These are phyloP conservation scores for Amblyraja radiata DNA, from an alignment of 2,797 vertebrate genomes.

Conservation along the genomic window DNA sequence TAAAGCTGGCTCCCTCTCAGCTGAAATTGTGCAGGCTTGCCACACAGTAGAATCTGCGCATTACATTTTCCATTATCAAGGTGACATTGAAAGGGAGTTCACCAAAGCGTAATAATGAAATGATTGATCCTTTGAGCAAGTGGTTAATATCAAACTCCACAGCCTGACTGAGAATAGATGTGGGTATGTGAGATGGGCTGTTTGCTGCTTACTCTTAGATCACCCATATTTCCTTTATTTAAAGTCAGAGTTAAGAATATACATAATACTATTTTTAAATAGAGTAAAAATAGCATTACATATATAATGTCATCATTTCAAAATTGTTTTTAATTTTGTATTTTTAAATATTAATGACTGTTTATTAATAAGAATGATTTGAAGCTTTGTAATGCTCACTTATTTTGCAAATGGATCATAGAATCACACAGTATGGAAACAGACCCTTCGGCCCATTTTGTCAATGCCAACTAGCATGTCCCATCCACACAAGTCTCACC, in stretches of 20 bases:
- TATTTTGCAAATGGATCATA: neutral
- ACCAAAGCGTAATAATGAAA: neutral
- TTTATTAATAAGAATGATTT: neutral
- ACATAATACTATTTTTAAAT: too few relatives aligned
- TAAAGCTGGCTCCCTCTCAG: neutral
- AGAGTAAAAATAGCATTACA: too few relatives aligned
- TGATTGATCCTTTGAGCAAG: neutral
- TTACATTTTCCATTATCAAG: neutral
- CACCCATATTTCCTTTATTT: constrained; percentile 6
- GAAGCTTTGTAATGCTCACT: neutral
- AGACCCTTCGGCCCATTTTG: too few relatives aligned
- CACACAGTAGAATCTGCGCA: neutral
- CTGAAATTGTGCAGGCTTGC: neutral
- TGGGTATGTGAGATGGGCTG: neutral
- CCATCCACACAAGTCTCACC: too few relatives aligned
- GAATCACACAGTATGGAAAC: too few relatives aligned
- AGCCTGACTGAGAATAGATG: neutral
- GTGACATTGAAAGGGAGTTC: neutral
- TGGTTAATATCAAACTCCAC: neutral
- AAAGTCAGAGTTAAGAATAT: neutral
- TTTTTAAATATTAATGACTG: neutral
- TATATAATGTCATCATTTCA: too few relatives aligned
- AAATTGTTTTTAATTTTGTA: neutral
- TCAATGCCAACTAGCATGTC: too few relatives aligned
- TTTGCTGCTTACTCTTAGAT: neutral